A percentile compares a stretch with the other conserved stretches of the same genome.
Conservation (phyloP, 2,888 invertebrate species). For the Drosophila recens region DNA sequence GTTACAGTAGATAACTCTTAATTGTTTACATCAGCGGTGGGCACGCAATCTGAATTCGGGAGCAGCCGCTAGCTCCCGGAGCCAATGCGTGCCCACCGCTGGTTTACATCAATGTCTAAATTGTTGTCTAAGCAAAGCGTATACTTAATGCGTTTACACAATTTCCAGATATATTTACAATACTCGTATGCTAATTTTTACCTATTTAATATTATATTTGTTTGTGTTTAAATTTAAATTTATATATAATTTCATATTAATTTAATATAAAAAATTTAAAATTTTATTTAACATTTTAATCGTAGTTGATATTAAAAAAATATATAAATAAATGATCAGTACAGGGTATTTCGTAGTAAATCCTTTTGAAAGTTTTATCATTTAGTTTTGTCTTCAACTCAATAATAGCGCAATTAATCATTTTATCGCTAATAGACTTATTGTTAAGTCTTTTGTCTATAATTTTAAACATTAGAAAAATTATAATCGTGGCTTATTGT, state of each 20-base stretch:
- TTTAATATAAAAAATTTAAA: no score
- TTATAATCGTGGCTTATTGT: neutral
- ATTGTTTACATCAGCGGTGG: neutral
- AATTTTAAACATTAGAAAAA: neutral
- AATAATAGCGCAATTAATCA: constrained; percentile 4
- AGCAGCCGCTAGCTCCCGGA: no score
- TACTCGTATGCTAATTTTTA: neutral
- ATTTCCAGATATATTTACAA: neutral
- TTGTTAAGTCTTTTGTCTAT: neutral
- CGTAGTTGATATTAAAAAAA: no score
- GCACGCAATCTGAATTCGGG: no score
- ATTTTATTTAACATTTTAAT: no score
- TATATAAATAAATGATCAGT: no score
- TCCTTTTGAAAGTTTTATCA: no score
- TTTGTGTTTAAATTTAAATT: no score
- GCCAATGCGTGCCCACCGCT: no score
- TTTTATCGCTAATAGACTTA: constrained; percentile 7
- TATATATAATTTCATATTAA: no score
- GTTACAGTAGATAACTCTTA: neutral
- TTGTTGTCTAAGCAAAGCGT: neutral
- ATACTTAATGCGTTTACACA: neutral
- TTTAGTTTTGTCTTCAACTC: neutral
- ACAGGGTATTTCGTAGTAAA: neutral
- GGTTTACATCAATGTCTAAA: neutral
- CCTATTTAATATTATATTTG: no score